These are phyloP conservation scores for Sebastes taczanowskii DNA, from an alignment of 2,797 vertebrate species.

Conservation along the genomic window DNA sequence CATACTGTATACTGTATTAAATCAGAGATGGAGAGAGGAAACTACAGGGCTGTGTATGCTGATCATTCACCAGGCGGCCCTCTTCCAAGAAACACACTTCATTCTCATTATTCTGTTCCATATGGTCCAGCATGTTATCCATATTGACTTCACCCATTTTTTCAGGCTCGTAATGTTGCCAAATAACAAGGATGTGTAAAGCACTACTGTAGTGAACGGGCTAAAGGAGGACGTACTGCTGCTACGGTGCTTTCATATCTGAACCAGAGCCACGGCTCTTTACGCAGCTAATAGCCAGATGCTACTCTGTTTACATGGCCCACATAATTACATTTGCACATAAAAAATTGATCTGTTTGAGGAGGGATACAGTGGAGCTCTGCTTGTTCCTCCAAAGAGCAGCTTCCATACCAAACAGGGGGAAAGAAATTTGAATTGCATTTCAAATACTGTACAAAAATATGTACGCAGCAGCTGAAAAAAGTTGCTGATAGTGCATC, in stretches of 20 bases:
- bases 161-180: neutral
- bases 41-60: neutral
- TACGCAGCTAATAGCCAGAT: constrained; percentile 17
- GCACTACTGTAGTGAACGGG: neutral
- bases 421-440: neutral
- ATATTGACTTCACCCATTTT: constrained; percentile 15
- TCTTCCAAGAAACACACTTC: neutral
- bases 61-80: neutral
- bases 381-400: neutral
- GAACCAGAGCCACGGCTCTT: neutral
- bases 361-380: neutral
- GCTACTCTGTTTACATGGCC: constrained; percentile 10
- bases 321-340: constrained; percentile 13
- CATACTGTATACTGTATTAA: neutral
- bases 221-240: constrained; percentile 1
- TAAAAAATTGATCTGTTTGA: neutral
- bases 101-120: constrained; percentile 4
- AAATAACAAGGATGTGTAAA: neutral
- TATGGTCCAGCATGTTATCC: neutral
- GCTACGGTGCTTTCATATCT: neutral
- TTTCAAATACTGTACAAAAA: neutral
- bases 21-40: neutral
- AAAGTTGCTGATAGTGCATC: constrained; percentile 32
- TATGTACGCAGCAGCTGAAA: neutral
- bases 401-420: neutral